These are phyloP conservation scores for Tetheella fluctuosa DNA, from an alignment of 2,888 invertebrate species.

Conservation along the genomic window DNA sequence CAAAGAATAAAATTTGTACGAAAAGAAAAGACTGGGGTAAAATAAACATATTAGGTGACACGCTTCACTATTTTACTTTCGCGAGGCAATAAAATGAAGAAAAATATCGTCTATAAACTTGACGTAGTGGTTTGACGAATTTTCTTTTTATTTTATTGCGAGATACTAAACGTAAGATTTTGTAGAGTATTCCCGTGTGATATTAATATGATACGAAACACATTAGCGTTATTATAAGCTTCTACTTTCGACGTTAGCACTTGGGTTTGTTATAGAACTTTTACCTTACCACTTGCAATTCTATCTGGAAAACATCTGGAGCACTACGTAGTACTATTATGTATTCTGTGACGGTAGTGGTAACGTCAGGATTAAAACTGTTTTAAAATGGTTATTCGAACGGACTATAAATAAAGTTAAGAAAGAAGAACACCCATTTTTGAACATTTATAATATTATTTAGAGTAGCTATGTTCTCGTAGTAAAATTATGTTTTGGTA, in stretches of 20 bases:
- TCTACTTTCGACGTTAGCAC: not conserved
- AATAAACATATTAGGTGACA: constrained; percentile 5
- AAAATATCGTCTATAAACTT: constrained; percentile 12
- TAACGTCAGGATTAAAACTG: not conserved
- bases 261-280: not conserved
- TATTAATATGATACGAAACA: not conserved
- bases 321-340: no score
- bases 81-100: constrained; percentile 13
- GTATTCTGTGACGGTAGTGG: no score
- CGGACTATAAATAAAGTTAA: not conserved
- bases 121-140: constrained; percentile 6
- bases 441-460: not conserved
- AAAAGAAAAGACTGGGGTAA: constrained; percentile 3
- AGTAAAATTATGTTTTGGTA: not conserved
- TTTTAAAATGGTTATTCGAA: not conserved
- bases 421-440: not conserved
- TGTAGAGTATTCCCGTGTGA: constrained; percentile 1
- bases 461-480: not conserved
- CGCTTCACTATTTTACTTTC: constrained; percentile 11
- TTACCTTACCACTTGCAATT: not conserved
- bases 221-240: constrained; percentile 6
- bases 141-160: constrained; percentile 5
- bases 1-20: not conserved
- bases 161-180: not conserved
- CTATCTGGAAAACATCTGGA: not conserved